Conservation (phyloP, 64 coral and sea anemone genomes). For the Porites australiensis region DNA sequence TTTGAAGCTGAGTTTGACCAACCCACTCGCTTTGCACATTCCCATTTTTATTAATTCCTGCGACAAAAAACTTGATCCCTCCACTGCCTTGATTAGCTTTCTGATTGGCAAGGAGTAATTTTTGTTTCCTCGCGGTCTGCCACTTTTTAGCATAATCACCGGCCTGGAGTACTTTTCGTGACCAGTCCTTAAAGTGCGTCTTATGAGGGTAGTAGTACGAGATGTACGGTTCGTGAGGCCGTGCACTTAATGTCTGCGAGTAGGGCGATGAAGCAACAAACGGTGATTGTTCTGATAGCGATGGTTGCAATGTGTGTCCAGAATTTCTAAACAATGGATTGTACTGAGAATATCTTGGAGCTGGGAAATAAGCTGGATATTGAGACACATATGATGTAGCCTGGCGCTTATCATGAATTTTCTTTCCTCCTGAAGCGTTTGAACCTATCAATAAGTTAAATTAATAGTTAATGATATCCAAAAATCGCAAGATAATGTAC, state of each 20-base stretch:
- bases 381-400: not conserved
- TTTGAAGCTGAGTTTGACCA: not conserved
- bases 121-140: not conserved
- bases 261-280: not conserved
- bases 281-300: not conserved
- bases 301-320: not conserved
- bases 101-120: not conserved
- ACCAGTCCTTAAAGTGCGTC: conserved; percentile 24
- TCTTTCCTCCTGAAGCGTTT: not conserved
- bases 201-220: conserved; percentile 21
- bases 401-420: conserved; percentile 26
- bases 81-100: not conserved
- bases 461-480: not conserved
- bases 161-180: conserved; percentile 13
- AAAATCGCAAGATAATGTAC: not conserved
- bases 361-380: not conserved
- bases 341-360: not conserved
- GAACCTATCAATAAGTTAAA: not conserved
- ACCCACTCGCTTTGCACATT: conserved; percentile 2
- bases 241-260: not conserved
- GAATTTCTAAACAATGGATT: not conserved
- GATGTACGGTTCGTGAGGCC: not conserved
- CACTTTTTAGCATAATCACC: not conserved
- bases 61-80: conserved; percentile 45
- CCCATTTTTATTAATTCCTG: conserved; percentile 4